These are phyloP conservation scores for Dendropsophus ebraccatus DNA, from an alignment of 2,113 vertebrate genomes.

Conservation along the genomic window DNA sequence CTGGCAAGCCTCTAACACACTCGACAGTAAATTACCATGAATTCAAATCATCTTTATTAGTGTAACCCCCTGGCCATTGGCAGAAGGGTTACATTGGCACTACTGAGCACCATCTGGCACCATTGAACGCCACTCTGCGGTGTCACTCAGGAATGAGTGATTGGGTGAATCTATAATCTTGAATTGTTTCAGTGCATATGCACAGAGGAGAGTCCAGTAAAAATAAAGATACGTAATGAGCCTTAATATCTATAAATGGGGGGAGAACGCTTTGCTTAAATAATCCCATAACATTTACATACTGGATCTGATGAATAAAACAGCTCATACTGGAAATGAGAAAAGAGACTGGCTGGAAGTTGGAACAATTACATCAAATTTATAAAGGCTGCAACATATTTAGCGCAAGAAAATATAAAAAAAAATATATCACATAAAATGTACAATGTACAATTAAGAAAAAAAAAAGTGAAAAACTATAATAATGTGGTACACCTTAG, in stretches of 20 bases:
- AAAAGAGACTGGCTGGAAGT: neutral
- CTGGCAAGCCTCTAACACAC: constrained; percentile 42
- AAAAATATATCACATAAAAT: too few relatives aligned
- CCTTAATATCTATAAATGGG: constrained; percentile 37
- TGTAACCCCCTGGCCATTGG: constrained; percentile 54
- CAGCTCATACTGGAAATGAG: neutral
- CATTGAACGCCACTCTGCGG: constrained; percentile 28
- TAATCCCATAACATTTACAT: constrained; percentile 24
- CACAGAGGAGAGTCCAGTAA: constrained; percentile 44
- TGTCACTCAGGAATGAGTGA: constrained; percentile 56
- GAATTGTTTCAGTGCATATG: constrained; percentile 47
- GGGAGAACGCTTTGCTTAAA: neutral
- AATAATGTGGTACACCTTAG: too few relatives aligned
- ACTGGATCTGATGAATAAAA: neutral
- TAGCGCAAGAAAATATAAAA: too few relatives aligned
- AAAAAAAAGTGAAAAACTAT: too few relatives aligned
- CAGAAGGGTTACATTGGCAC: constrained; percentile 55
- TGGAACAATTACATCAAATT: neutral
- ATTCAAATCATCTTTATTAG: constrained; percentile 58
- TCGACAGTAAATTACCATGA: constrained; percentile 53
- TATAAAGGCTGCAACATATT: neutral
- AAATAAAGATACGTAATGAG: constrained; percentile 47
- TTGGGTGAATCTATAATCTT: constrained; percentile 45
- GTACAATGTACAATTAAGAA: too few relatives aligned
- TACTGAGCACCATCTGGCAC: constrained; percentile 51